Evolutionary conservation across 2,888 invertebrate genomes (phyloP), one percentile per base, ranked within the genome.

Genomic region (Thymelicus sylvestris): DNA sequence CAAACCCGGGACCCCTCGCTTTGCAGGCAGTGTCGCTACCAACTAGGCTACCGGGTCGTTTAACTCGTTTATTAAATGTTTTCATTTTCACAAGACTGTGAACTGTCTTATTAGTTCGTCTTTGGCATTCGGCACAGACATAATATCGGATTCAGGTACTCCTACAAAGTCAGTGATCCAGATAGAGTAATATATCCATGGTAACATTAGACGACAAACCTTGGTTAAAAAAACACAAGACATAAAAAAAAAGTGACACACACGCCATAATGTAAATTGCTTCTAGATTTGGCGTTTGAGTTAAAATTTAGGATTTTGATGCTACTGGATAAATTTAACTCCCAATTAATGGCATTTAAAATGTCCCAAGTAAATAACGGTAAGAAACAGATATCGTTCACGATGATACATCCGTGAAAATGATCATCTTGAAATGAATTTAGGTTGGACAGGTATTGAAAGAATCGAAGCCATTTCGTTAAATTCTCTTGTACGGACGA

Each of bases 231-330:
- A 87, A 87, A 86, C 81, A 82, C 81, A 19, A 19, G 19, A 83
- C 81, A 82, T 80, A 81, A 86, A 88, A 89, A 88, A 89, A 91
- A 92, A 93, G 89, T 93, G 93, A 93, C 93, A 93, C 93, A 93
- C 93, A 93, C 93, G 93, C 93, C 93, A 93, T 93, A 93, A 92
- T 93, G 93, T 93, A 93, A 93, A 93, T 93, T 91, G 89, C 88
- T 88, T 90, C 86, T 90, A 85, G 85, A 88, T 92, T 93, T 93
- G 93, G 92, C 93, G 91, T 93, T 92, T 90, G 85, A 86, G 87
- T 88, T 86, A 86, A 87, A 87, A 88, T 83, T 88, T 79, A 80
- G 86, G 86, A 87, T 88, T 89, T 91, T 86, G 78, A 89, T 89
- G 90, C 78, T 88, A 84, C 77, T 82, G 84, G 80, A 84, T 85